Conservation (phyloP, 2,888 invertebrate genomes). For the Thecocarcelia acutangulata region DNA sequence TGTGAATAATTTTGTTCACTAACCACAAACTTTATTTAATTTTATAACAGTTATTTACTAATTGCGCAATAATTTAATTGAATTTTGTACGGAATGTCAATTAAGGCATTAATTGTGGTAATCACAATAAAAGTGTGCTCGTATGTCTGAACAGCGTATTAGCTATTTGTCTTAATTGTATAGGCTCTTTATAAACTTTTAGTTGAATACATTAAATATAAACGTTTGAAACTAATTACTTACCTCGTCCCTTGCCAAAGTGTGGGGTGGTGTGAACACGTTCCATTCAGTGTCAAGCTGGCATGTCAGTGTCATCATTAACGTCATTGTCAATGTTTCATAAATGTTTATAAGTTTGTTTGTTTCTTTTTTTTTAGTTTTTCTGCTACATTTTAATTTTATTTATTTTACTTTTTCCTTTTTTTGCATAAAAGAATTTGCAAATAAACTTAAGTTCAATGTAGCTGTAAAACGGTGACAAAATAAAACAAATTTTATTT, state of each 20-base stretch:
- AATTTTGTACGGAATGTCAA: too few relatives aligned
- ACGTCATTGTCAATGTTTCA: conserved; percentile 32
- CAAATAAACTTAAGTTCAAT: conserved; percentile 49
- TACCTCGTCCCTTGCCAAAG: conserved; percentile 8
- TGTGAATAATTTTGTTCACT: too few relatives aligned
- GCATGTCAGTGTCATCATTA: conserved; percentile 43
- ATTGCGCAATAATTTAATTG: too few relatives aligned
- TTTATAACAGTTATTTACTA: too few relatives aligned
- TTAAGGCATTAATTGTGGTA: too few relatives aligned
- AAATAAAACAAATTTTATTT: conserved; percentile 28
- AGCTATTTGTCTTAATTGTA: too few relatives aligned
- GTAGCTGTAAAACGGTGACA: conserved; percentile 55
- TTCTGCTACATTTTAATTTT: conserved; percentile 16
- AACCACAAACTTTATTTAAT: too few relatives aligned
- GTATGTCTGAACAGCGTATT: too few relatives aligned
- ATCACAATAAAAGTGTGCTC: too few relatives aligned
- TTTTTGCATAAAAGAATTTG: background rate
- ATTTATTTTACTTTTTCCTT: background rate
- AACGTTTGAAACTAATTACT: conserved; percentile 1
- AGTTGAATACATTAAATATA: background rate
- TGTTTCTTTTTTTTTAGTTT: background rate
- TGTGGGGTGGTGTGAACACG: conserved; percentile 37
- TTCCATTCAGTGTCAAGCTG: conserved; percentile 1
- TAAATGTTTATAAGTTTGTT: conserved; percentile 3
- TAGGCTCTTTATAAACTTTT: too few relatives aligned